These are phyloP conservation scores for Cancer borealis DNA, from an alignment of 2,888 invertebrate species.

Conservation along the genomic window DNA sequence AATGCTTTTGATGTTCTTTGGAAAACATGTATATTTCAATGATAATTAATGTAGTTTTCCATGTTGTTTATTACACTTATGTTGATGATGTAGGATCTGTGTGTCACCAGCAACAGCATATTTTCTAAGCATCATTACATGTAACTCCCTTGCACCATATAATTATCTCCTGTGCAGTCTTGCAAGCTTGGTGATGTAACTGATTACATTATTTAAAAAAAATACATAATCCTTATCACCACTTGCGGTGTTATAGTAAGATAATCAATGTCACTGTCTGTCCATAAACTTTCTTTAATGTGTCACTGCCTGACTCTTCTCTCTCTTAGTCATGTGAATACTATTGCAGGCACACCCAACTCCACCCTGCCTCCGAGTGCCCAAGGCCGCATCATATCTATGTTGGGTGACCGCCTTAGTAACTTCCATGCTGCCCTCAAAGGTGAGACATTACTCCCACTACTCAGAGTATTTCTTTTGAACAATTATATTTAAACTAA, in stretches of 20 bases:
- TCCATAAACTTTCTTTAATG: too few relatives aligned
- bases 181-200: too few relatives aligned
- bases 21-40: too few relatives aligned
- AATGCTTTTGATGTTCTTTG: too few relatives aligned
- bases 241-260: too few relatives aligned
- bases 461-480: background rate
- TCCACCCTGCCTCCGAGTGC: constrained; percentile 63
- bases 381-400: constrained; percentile 67
- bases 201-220: too few relatives aligned
- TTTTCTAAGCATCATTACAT: background rate
- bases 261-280: too few relatives aligned
- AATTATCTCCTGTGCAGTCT: too few relatives aligned
- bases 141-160: background rate
- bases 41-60: background rate
- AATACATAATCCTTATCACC: too few relatives aligned
- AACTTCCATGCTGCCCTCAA: constrained; percentile 67
- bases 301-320: background rate
- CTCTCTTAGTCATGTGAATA: background rate
- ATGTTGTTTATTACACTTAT: background rate
- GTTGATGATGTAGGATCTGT: background rate
- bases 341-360: constrained; percentile 48
- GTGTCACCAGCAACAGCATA: background rate
- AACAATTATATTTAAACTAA: background rate
- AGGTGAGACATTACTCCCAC: constrained; percentile 39
- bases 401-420: constrained; percentile 66